Evolutionary conservation across 2,888 invertebrate species (phyloP).

Genomic region (Piscicola geometra): DNA sequence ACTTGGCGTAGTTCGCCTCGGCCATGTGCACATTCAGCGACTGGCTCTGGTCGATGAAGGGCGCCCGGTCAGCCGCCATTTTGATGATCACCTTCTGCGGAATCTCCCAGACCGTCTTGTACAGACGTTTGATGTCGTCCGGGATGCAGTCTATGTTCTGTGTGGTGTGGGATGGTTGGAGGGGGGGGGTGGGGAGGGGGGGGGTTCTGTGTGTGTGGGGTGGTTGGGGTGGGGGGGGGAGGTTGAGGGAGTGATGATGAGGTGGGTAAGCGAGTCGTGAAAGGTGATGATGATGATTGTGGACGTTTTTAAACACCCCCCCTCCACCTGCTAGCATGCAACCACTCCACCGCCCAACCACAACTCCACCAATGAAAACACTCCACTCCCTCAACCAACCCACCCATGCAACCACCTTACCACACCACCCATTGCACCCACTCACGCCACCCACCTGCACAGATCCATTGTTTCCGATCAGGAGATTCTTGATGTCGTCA

Average conservation of each 20-base stretch:
- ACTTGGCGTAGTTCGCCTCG: conserved; percentile 82
- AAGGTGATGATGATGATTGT: not conserved
- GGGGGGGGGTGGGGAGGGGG: no score
- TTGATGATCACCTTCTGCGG: conserved; percentile 84
- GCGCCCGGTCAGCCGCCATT: conserved; percentile 96
- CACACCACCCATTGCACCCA: no score
- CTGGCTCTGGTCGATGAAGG: conserved; percentile 97
- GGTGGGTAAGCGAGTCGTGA: not conserved
- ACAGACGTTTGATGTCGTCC: conserved; percentile 74
- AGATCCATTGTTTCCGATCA: conserved; percentile 86
- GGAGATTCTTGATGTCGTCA: conserved; percentile 87
- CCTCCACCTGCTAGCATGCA: no score
- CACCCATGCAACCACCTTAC: no score
- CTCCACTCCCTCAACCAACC: no score
- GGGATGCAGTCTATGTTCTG: conserved; percentile 76
- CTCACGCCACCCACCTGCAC: conserved; percentile 64
- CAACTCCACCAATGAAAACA: no score
- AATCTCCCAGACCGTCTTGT: conserved; percentile 96
- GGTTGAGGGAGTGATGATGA: no score
- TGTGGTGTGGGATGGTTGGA: no score
- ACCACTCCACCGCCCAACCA: no score
- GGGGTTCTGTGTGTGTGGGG: no score
- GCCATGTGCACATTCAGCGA: conserved; percentile 95
- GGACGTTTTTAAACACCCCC: no score
- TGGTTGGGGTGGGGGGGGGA: no score